A percentile compares a stretch with the other conserved stretches of the same genome.
Evolutionary conservation across 2,113 vertebrate genomes (phyloP).

Genomic region (Catharus fuscescens): DNA sequence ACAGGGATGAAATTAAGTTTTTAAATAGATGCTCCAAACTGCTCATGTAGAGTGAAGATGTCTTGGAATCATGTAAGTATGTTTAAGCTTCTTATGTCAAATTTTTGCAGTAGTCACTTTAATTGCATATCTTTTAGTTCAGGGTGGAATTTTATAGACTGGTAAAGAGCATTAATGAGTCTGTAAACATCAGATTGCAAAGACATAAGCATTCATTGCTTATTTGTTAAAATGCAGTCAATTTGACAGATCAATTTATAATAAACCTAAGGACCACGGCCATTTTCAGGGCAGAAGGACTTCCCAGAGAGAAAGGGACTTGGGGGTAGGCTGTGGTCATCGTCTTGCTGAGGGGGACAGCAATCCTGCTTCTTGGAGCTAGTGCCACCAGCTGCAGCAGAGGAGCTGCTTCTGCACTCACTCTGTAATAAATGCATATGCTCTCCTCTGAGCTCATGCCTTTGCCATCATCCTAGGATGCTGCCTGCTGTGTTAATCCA

Average conservation of each 20-base stretch:
- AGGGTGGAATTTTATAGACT: neutral
- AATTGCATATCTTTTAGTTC: neutral
- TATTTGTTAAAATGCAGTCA: neutral
- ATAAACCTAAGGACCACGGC: neutral
- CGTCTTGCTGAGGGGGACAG: neutral
- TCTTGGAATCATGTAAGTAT: neutral
- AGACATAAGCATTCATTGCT: neutral
- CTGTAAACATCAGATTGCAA: neutral
- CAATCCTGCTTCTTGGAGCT: neutral
- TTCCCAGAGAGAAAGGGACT: neutral
- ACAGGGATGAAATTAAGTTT: neutral
- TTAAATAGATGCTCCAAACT: neutral
- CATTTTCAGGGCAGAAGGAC: neutral
- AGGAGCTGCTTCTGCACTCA: neutral
- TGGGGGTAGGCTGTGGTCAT: neutral
- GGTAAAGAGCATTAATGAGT: neutral
- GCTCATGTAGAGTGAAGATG: neutral
- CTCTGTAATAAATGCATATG: neutral
- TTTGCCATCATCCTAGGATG: neutral
- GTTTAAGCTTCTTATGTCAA: neutral
- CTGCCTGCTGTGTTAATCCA: slow-evolving; percentile 48
- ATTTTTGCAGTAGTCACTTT: neutral
- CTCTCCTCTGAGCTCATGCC: slow-evolving; percentile 14
- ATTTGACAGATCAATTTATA: neutral
- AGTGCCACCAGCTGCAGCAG: slow-evolving; percentile 22